Base-by-base conservation (phyloP, 1,140 invertebrate genomes). In the Macrobrachium rosenbergii region DNA sequence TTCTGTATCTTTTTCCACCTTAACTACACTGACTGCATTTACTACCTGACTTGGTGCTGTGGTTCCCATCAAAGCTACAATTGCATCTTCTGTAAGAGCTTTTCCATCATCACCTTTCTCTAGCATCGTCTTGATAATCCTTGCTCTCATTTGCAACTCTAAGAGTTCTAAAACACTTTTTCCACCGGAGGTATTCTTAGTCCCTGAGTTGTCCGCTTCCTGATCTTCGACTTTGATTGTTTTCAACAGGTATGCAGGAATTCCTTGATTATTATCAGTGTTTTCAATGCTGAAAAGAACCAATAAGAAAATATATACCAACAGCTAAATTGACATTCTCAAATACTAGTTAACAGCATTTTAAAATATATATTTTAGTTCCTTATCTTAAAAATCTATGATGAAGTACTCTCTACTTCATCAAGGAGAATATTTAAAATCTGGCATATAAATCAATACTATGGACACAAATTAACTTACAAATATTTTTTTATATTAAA, bases 51-150 rank as follows among this genome's bases (percentile, higher is more conserved):
- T 69, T 78, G n/a, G 72, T 83, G 60, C 69, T 77, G 58, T 85
- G 43, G 43, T 69, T 81, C 78, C 78, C 43, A 83, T 82, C 8
- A 83, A 75, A 7, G 87, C 81, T n/a, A 76, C 78, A 62, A 85
- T 81, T 23, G 87, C 87, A 76, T 82, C 87, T 12, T 83, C 87
- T 2, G 84, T 64, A 8, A 81, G 73, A 23, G 77, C 67, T 58
- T 79, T 79, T 43, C 82, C 87, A 16, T 75, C 87, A 21, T 89
- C 84, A 19, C 88, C 88, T 52, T 90, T 90, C 73, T 91, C 91
- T 43, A 93, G 89, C 91, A 93, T 92, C 72, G 93, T 92, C 90
- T 93, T 93, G 88, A 93, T 93, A 43, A 92, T 92, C 59, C 92
- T 89, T 0, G 92, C 92, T 90, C 93, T 91, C 92, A 93, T 93